Evolutionary conservation across 2,888 invertebrate species (phyloP).

Genomic region (Apotomis capreana): DNA sequence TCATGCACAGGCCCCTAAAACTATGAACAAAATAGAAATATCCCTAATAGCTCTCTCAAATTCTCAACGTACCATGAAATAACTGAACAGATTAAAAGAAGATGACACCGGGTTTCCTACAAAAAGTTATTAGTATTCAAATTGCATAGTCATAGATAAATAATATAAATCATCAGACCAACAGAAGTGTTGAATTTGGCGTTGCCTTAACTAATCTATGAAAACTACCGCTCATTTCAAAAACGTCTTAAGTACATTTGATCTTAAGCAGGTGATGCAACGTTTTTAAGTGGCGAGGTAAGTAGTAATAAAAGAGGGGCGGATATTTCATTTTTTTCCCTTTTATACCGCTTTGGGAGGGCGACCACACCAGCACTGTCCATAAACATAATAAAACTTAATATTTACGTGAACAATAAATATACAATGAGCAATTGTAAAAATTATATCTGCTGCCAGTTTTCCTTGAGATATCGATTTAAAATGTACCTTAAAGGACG

Average conservation of each 20-base stretch:
- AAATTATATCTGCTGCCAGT: conserved; percentile 59
- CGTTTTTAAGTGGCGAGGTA: conserved; percentile 10
- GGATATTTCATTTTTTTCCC: conserved; percentile 62
- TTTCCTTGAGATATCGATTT: conserved; percentile 45
- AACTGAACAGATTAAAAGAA: conserved; percentile 67
- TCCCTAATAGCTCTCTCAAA: conserved; percentile 33
- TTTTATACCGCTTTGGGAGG: conserved; percentile 69
- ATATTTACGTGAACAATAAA: conserved; percentile 80
- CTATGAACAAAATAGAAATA: conserved; percentile 11
- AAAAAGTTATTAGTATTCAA: conserved; percentile 39
- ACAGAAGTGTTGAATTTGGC: conserved; percentile 76
- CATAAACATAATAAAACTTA: conserved; percentile 80
- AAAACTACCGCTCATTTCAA: conserved; percentile 41
- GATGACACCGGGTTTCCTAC: conserved; percentile 74
- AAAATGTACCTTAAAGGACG: conserved; percentile 46
- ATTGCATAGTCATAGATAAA: conserved; percentile 72
- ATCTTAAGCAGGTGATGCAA: conserved; percentile 1
- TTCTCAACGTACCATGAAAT: conserved; percentile 70
- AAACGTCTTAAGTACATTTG: conserved; percentile 23
- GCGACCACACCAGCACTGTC: conserved; percentile 78
- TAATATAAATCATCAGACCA: conserved; percentile 75
- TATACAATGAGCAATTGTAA: conserved; percentile 74
- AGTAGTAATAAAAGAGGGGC: conserved; percentile 53
- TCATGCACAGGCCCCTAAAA: not conserved
- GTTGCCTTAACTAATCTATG: conserved; percentile 66